Evolutionary conservation across 2,113 vertebrate species (phyloP).

Genomic region (Crotalus horridus): DNA sequence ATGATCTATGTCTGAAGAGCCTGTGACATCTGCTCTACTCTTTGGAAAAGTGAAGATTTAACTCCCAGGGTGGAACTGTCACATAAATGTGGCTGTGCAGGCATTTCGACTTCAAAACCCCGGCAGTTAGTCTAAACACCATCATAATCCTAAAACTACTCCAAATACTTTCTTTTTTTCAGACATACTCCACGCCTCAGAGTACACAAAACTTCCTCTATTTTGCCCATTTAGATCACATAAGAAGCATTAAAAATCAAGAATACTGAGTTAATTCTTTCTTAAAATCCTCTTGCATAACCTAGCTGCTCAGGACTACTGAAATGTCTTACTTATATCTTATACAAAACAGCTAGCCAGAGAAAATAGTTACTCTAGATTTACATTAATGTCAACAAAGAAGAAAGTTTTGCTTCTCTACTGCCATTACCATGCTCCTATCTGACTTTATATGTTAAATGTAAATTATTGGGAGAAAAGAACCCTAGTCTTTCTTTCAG

Average conservation of each 20-base stretch:
- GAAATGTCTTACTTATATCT: not conserved
- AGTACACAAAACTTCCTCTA: not conserved
- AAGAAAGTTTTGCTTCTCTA: fast-evolving
- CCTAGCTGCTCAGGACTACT: not conserved
- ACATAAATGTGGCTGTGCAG: not conserved
- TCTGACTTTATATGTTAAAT: not conserved
- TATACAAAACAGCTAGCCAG: not conserved
- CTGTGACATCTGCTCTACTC: not conserved
- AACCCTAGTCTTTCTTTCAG: not conserved
- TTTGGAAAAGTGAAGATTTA: not conserved
- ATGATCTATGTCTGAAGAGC: not conserved
- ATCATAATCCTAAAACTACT: not conserved
- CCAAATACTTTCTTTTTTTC: not conserved
- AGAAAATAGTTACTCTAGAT: not conserved
- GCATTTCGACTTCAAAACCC: not conserved
- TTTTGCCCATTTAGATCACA: not conserved
- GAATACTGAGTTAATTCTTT: constrained; percentile 8
- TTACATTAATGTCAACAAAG: not conserved
- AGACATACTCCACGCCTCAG: not conserved
- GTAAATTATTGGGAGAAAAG: not conserved
- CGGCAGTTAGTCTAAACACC: not conserved
- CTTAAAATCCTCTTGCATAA: not conserved
- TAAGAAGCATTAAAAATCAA: not conserved
- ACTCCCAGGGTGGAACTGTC: not conserved
- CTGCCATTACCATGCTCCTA: not conserved